Conservation (phyloP, 2,797 vertebrate species). For the Salarias fasciatus region DNA sequence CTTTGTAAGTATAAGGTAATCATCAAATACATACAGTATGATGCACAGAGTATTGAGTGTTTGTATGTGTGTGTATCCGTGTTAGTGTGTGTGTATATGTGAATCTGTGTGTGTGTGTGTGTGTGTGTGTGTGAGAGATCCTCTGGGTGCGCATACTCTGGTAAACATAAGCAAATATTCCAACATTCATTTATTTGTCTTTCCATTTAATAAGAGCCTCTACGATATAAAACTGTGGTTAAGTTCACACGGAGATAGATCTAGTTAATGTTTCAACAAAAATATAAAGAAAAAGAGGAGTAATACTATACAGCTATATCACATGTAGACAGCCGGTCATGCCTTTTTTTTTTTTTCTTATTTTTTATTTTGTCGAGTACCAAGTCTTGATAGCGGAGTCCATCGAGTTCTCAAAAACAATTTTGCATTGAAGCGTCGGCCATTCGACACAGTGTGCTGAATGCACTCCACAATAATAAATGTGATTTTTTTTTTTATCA, state of each 20-base stretch:
- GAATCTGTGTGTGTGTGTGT: not conserved
- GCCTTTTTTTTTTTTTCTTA: constrained; percentile 52
- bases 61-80: not conserved
- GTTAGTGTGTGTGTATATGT: constrained; percentile 6
- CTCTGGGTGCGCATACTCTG: constrained; percentile 37
- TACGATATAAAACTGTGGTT: constrained; percentile 80
- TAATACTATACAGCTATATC: constrained; percentile 84
- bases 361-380: constrained; percentile 68
- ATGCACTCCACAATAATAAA: constrained; percentile 47
- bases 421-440: constrained; percentile 47
- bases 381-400: constrained; percentile 64
- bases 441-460: constrained; percentile 52
- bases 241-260: constrained; percentile 75
- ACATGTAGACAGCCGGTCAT: constrained; percentile 61
- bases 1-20: constrained; percentile 23
- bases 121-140: constrained; percentile 13
- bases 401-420: constrained; percentile 49
- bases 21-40: constrained; percentile 48
- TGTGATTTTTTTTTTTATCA: constrained; percentile 58
- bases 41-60: constrained; percentile 47
- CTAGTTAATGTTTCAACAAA: constrained; percentile 72
- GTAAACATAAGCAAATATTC: constrained; percentile 65
- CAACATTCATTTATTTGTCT: constrained; percentile 57
- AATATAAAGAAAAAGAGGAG: constrained; percentile 59
- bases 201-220: constrained; percentile 73